Evolutionary conservation across 2,888 invertebrate genomes (phyloP).

Genomic region (Leptinotarsa peninsularis): DNA sequence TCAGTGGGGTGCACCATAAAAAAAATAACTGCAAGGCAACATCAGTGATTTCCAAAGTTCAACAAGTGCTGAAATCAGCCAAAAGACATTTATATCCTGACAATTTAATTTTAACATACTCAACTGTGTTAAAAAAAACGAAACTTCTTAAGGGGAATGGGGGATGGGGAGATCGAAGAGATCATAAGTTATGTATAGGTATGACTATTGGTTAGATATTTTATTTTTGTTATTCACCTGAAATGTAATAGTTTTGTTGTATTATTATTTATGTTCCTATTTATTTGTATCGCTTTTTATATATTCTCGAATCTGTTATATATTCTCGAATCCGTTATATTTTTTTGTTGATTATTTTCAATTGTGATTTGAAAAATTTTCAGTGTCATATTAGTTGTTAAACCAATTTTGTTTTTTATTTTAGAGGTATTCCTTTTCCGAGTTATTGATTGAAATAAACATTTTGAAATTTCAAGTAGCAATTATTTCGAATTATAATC

Average conservation of each 20-base stretch:
- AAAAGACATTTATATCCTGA: constrained; percentile 78
- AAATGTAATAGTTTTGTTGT: constrained; percentile 33
- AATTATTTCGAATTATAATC: no score
- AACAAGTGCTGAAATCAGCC: constrained; percentile 80
- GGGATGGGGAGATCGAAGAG: constrained; percentile 95
- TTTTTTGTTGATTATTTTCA: constrained; percentile 18
- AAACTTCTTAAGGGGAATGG: constrained; percentile 92
- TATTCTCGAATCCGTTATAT: no score
- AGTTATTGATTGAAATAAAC: no score
- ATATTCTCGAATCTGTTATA: constrained; percentile 23
- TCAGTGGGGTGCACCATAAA: constrained; percentile 96
- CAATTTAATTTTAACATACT: constrained; percentile 75
- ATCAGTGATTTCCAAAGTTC: constrained; percentile 85
- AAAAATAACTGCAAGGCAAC: constrained; percentile 91
- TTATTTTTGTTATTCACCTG: constrained; percentile 37
- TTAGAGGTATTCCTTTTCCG: neutral
- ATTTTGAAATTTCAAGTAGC: no score
- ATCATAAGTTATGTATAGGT: constrained; percentile 84
- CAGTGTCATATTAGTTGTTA: constrained; percentile 1
- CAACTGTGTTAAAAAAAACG: constrained; percentile 77
- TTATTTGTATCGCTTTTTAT: constrained; percentile 36
- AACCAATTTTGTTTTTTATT: neutral
- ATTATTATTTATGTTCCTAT: constrained; percentile 33
- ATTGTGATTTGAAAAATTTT: constrained; percentile 7
- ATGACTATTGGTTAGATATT: constrained; percentile 68